Conservation (phyloP, 2,888 invertebrate species). For the Amiota minor region DNA sequence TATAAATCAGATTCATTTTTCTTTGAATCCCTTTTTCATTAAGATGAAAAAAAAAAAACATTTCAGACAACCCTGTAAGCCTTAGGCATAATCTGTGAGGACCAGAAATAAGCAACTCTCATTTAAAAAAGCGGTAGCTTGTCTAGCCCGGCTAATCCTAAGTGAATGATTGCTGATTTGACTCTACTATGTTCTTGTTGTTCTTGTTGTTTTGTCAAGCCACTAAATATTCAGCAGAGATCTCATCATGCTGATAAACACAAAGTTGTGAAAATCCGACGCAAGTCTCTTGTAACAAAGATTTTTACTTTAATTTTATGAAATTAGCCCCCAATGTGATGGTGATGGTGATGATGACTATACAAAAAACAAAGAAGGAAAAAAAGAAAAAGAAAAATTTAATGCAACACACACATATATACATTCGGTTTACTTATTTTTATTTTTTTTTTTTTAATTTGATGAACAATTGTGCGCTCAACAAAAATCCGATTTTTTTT, state of each 20-base stretch:
- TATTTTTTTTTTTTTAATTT: no score
- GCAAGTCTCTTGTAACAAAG: neutral
- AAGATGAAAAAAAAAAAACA: no score
- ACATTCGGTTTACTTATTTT: neutral
- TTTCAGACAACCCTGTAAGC: no score
- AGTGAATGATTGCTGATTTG: neutral
- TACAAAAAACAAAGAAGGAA: neutral
- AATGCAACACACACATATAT: no score
- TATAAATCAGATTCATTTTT: no score
- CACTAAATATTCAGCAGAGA: conserved; percentile 12
- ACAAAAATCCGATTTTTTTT: conserved; percentile 18
- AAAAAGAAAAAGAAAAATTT: neutral
- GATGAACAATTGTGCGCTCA: conserved; percentile 7
- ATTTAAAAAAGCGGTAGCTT: neutral
- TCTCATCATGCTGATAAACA: conserved; percentile 20
- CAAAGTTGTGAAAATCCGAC: neutral
- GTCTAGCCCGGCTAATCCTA: neutral
- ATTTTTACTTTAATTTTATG: neutral
- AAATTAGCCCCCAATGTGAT: neutral
- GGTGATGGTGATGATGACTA: neutral
- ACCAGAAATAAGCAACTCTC: neutral
- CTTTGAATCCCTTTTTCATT: no score
- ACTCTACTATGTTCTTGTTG: neutral
- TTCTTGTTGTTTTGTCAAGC: neutral
- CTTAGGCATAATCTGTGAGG: no score